These are phyloP conservation scores for Muscicapa adusta DNA, from an alignment of 2,113 vertebrate genomes.

Conservation along the genomic window DNA sequence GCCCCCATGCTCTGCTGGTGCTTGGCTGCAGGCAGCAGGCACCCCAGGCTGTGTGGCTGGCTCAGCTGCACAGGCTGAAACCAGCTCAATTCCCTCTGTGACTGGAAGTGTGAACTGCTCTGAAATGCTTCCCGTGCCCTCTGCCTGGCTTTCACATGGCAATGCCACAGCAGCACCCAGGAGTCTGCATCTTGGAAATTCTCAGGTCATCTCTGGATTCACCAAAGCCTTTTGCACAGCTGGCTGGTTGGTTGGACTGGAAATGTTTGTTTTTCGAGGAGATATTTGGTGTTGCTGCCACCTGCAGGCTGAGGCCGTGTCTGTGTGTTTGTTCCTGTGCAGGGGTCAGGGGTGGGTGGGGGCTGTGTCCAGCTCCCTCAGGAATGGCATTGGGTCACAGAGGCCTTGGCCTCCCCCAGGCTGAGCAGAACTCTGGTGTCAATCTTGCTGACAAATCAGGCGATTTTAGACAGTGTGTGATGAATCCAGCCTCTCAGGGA, in stretches of 20 bases:
- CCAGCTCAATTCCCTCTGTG: neutral
- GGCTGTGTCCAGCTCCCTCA: neutral
- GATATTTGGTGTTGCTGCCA: neutral
- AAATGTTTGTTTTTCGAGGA: neutral
- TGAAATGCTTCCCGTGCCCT: neutral
- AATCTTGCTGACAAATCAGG: neutral
- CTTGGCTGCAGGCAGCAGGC: no score
- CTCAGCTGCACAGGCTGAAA: neutral
- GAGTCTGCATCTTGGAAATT: neutral
- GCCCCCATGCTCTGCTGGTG: no score
- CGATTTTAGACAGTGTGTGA: accelerated
- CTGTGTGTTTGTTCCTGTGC: neutral
- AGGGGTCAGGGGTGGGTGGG: neutral
- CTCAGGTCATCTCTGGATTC: neutral
- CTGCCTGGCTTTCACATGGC: neutral
- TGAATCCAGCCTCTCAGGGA: neutral
- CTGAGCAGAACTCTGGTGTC: neutral
- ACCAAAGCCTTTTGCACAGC: neutral
- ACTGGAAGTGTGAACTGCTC: neutral
- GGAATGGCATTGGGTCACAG: neutral
- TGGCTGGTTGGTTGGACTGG: neutral
- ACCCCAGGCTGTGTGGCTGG: no score
- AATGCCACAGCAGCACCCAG: accelerated
- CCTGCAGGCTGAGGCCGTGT: neutral
- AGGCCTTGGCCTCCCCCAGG: neutral